Conservation (phyloP, 2,888 invertebrate species). For the Priapulus caudatus region DNA sequence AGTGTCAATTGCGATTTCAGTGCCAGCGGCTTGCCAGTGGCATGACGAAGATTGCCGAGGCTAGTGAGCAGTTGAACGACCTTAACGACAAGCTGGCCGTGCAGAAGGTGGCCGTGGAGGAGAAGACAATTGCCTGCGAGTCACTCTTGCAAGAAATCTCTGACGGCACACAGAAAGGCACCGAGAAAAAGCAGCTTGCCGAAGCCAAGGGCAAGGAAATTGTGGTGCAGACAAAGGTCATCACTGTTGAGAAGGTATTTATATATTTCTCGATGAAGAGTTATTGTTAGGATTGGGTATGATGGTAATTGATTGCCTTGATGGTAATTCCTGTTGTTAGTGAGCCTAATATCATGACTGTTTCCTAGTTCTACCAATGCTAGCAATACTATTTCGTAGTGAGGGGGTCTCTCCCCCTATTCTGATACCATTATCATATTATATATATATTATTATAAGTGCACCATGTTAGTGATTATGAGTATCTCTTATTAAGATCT, state of each 20-base stretch:
- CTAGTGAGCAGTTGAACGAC: conserved; percentile 63
- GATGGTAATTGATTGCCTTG: not conserved
- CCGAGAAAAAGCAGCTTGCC: conserved; percentile 64
- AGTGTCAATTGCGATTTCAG: too few relatives aligned
- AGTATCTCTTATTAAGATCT: too few relatives aligned
- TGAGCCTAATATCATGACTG: too few relatives aligned
- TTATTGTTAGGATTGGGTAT: not conserved
- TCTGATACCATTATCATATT: too few relatives aligned
- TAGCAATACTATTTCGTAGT: too few relatives aligned
- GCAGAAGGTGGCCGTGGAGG: conserved; percentile 67
- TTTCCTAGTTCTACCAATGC: too few relatives aligned
- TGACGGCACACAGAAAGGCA: conserved; percentile 46
- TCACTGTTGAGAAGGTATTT: conserved; percentile 57
- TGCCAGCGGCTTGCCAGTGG: conserved; percentile 59
- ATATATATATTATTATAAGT: too few relatives aligned
- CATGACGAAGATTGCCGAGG: conserved; percentile 71
- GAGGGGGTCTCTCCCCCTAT: too few relatives aligned
- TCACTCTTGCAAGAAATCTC: conserved; percentile 61
- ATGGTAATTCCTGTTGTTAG: too few relatives aligned
- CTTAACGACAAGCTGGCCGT: conserved; percentile 65
- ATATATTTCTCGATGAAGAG: not conserved
- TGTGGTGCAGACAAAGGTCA: conserved; percentile 63
- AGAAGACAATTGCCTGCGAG: conserved; percentile 70
- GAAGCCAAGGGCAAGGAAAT: conserved; percentile 67
- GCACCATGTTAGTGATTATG: too few relatives aligned